Conservation (phyloP, 1,140 invertebrate genomes). For the Drosophila repletoides region DNA sequence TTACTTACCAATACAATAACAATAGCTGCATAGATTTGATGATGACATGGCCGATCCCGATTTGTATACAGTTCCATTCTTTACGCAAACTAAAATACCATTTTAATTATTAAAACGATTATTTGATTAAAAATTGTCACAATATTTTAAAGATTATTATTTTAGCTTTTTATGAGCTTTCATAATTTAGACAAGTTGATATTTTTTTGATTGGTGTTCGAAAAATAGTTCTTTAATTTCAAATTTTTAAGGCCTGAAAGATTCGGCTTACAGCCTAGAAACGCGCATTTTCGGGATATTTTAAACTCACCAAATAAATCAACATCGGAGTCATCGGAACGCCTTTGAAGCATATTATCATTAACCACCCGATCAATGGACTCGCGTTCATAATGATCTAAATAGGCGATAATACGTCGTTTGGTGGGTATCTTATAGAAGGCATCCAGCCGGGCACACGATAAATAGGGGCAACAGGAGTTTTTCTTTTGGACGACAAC, state of each 20-base stretch:
- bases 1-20: slow-evolving; percentile 89
- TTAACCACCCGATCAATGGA: slow-evolving; percentile 81
- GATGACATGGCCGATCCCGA: slow-evolving; percentile 91
- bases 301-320: slow-evolving; percentile 70
- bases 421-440: slow-evolving; percentile 79
- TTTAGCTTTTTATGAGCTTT: too few species aligned
- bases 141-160: too few species aligned
- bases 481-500: slow-evolving; percentile 86
- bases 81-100: slow-evolving; percentile 64
- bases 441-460: slow-evolving; percentile 86
- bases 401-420: slow-evolving; percentile 76
- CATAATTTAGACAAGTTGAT: too few species aligned
- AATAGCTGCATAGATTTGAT: slow-evolving; percentile 91
- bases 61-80: slow-evolving; percentile 81
- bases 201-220: too few species aligned
- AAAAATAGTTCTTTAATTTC: too few species aligned
- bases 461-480: slow-evolving; percentile 89
- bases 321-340: slow-evolving; percentile 73
- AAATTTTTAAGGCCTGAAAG: too few species aligned
- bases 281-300: too few species aligned
- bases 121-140: too few species aligned
- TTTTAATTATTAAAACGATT: too few species aligned
- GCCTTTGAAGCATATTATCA: slow-evolving; percentile 74
- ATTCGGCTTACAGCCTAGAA: too few species aligned
- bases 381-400: slow-evolving; percentile 78